Evolutionary conservation across 2,797 vertebrate species (phyloP).

Genomic region (Acropternis orthonyx): DNA sequence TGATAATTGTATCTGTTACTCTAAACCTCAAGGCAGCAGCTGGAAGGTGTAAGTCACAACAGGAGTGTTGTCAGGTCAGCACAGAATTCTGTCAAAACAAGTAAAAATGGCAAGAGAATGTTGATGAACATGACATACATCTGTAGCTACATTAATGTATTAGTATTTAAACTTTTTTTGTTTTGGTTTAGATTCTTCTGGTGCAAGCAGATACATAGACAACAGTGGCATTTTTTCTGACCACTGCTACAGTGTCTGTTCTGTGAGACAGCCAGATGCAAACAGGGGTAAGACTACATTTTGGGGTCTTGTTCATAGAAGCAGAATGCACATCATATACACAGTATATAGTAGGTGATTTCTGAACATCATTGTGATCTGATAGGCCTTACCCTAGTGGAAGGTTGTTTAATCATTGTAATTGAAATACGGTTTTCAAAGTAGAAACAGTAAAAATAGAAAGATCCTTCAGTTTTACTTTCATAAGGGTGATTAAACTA

Average conservation of each 20-base stretch:
- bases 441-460: background rate
- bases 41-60: background rate
- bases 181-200: slow-evolving; percentile 72
- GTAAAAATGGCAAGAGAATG: background rate
- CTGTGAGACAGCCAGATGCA: slow-evolving; percentile 78
- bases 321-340: too few relatives aligned
- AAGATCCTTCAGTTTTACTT: background rate
- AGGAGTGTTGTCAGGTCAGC: background rate
- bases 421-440: background rate
- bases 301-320: background rate
- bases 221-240: slow-evolving; percentile 83
- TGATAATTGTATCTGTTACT: background rate
- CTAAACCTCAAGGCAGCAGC: background rate
- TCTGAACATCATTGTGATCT: background rate
- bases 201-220: slow-evolving; percentile 77
- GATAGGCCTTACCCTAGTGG: background rate
- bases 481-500: background rate
- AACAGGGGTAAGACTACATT: slow-evolving; percentile 71
- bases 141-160: background rate
- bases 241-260: slow-evolving; percentile 82
- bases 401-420: background rate
- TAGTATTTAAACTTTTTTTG: background rate
- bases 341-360: background rate
- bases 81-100: background rate
- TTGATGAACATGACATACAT: background rate